A percentile compares a stretch with the other conserved stretches of the same genome.
phyloP scores from a whole-genome alignment of 2,888 invertebrate genomes.

The Amphimallon solstitiale region DNA sequence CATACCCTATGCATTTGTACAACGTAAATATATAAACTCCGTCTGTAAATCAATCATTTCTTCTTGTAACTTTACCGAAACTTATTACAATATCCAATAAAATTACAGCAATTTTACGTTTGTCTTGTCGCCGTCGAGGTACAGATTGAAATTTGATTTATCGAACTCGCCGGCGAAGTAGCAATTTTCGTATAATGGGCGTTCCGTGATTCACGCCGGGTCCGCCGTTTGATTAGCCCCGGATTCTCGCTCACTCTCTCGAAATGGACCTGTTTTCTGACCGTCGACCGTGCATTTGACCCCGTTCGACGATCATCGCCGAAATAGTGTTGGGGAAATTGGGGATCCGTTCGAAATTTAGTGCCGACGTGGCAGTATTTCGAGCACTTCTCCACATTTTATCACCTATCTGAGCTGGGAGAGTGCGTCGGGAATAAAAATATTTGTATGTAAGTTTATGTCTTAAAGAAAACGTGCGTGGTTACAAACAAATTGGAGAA shows the following conservation, averaged over 20 bases:
- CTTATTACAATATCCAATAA: no score
- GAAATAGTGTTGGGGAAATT: not conserved
- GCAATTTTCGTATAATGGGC: conserved; percentile 4
- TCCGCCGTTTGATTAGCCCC: conserved; percentile 10
- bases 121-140: not conserved
- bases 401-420: not conserved
- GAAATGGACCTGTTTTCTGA: conserved; percentile 3
- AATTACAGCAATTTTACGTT: no score
- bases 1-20: no score
- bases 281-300: conserved; percentile 6
- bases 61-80: no score
- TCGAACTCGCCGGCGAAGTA: not conserved
- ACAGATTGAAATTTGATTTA: conserved; percentile 2
- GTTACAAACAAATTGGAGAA: no score
- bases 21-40: no score
- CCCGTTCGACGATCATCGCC: not conserved
- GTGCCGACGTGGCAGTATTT: conserved; percentile 5
- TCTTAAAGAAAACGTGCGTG: no score
- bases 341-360: conserved; percentile 6
- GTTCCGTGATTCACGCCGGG: conserved; percentile 12
- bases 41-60: no score
- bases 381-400: not conserved
- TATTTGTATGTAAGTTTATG: no score
- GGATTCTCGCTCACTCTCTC: no score
- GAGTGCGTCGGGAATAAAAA: not conserved